These are phyloP conservation scores for Ambastaia sidthimunki DNA, from an alignment of 2,797 vertebrate genomes.

Conservation along the genomic window DNA sequence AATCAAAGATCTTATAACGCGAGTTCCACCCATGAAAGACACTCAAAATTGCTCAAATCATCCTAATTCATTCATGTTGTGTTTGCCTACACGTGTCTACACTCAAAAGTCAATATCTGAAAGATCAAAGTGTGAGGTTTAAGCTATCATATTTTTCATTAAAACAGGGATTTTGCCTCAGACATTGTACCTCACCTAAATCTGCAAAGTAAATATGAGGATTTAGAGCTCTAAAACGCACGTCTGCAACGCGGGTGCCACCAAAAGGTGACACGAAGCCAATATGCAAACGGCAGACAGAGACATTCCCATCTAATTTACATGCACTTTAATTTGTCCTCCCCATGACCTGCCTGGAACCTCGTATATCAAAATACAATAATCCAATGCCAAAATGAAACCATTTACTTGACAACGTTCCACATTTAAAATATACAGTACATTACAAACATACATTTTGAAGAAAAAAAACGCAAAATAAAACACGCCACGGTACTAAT, in stretches of 20 bases:
- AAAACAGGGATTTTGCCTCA: slow-evolving; percentile 58
- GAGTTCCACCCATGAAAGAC: slow-evolving; percentile 15
- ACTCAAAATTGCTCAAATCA: slow-evolving; percentile 35
- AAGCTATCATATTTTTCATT: slow-evolving; percentile 59
- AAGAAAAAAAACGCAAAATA: not conserved
- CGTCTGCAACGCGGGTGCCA: slow-evolving; percentile 50
- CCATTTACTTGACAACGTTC: not conserved
- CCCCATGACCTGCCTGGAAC: slow-evolving; percentile 44
- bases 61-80: slow-evolving; percentile 53
- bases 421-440: not conserved
- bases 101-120: slow-evolving; percentile 59
- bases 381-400: not conserved
- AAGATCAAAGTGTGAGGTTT: slow-evolving; percentile 56
- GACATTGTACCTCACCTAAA: slow-evolving; percentile 58
- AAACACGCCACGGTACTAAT: not conserved
- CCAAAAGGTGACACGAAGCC: slow-evolving; percentile 55
- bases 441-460: not conserved
- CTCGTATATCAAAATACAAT: not conserved
- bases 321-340: slow-evolving; percentile 33
- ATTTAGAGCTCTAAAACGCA: slow-evolving; percentile 58
- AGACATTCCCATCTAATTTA: slow-evolving; percentile 24
- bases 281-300: slow-evolving; percentile 41
- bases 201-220: slow-evolving; percentile 63
- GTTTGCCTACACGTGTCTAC: slow-evolving; percentile 61
- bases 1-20: slow-evolving; percentile 10